Evolutionary conservation across 2,113 vertebrate genomes (phyloP).

Genomic region (Neotoma lepida): DNA sequence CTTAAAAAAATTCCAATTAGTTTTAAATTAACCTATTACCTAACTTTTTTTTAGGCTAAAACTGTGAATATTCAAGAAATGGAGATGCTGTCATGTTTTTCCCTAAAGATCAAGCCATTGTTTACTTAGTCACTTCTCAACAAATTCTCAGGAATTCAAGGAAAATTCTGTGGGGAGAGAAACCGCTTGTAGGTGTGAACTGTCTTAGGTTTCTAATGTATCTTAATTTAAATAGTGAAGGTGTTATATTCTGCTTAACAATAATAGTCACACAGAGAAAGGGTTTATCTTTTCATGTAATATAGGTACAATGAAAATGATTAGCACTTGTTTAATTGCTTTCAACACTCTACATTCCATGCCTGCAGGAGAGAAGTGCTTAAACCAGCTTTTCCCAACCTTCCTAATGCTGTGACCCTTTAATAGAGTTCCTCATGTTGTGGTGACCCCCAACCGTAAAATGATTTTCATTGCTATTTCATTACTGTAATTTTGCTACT

Average conservation of each 20-base stretch:
- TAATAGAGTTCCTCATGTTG: neutral
- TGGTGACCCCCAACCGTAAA: neutral
- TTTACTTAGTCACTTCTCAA: neutral
- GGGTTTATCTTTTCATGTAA: slow-evolving; percentile 36
- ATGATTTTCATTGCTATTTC: neutral
- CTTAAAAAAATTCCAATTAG: neutral
- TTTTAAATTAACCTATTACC: slow-evolving; percentile 47
- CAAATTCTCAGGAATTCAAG: slow-evolving; percentile 54
- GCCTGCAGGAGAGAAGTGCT: neutral
- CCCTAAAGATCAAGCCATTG: neutral
- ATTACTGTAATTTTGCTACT: neutral
- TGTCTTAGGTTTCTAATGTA: slow-evolving; percentile 20
- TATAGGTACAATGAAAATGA: neutral
- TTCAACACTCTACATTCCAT: neutral
- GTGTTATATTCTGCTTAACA: slow-evolving; percentile 34
- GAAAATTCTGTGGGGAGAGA: neutral
- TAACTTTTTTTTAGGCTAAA: neutral
- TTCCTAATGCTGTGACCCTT: neutral
- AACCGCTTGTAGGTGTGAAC: neutral
- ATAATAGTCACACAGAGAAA: slow-evolving; percentile 14
- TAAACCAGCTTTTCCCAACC: neutral
- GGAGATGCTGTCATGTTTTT: neutral
- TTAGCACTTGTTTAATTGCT: slow-evolving; percentile 5
- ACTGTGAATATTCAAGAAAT: slow-evolving; percentile 28
- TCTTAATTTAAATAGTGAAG: slow-evolving; percentile 43